Percentiles rank a stretch among this genome's conserved stretches.
Evolutionary conservation across 2,113 vertebrate genomes (phyloP).

Genomic region (Riparia riparia): DNA sequence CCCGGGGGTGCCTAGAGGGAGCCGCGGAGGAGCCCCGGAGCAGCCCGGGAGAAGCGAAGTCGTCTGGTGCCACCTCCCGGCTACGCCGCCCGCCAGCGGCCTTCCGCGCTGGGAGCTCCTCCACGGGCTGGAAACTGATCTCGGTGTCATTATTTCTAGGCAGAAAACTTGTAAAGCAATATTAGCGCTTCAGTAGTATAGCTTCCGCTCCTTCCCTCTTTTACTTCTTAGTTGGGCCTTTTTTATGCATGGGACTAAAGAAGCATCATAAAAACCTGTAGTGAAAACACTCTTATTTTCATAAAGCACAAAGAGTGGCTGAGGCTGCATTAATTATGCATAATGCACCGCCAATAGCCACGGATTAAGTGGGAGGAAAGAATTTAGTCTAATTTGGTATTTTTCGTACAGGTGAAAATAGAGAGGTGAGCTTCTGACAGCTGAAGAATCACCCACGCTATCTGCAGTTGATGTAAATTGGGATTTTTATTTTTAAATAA

Average conservation of each 20-base stretch:
- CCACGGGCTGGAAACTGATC: background rate
- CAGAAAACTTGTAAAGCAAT: background rate
- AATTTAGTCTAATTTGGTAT: background rate
- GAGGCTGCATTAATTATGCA: background rate
- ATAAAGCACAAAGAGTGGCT: background rate
- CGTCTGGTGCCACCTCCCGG: constrained; percentile 74
- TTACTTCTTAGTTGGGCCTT: rapidly evolving
- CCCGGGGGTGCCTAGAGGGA: background rate
- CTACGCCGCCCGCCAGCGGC: background rate
- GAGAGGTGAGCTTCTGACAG: background rate
- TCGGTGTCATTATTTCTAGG: rapidly evolving
- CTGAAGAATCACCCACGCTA: rapidly evolving
- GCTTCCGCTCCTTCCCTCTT: too few relatives aligned
- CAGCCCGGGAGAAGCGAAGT: background rate
- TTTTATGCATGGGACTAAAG: background rate
- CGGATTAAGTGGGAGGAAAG: background rate
- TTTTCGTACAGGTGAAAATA: background rate
- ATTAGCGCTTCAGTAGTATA: rapidly evolving
- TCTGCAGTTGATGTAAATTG: background rate
- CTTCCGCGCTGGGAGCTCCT: background rate
- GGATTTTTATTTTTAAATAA: background rate
- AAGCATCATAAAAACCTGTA: background rate
- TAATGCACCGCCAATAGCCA: background rate
- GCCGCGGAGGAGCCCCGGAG: background rate
- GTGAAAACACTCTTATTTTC: background rate